Conservation (phyloP, 2,888 invertebrate species). For the Melieria crassipennis region DNA sequence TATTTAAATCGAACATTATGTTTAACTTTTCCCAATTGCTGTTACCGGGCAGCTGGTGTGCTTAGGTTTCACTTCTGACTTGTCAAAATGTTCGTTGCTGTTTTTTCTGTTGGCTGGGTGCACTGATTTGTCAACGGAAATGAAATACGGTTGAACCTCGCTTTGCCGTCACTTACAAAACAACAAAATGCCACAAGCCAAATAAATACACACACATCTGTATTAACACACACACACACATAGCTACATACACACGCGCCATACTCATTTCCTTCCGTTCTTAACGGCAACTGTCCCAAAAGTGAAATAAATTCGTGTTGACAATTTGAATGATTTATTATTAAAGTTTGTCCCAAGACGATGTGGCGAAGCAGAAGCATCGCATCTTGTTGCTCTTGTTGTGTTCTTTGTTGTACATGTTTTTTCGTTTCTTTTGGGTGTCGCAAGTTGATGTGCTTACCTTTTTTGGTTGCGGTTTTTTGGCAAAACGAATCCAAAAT, state of each 20-base stretch:
- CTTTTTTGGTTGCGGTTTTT: no score
- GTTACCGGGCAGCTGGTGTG: no score
- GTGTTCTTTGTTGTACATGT: neutral
- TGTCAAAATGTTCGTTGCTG: no score
- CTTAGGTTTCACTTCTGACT: no score
- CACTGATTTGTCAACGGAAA: constrained; percentile 6
- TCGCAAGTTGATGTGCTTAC: no score
- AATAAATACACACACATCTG: neutral
- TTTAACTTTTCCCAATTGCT: no score
- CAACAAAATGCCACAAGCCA: neutral
- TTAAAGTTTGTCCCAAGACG: constrained; percentile 8
- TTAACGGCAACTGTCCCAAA: neutral
- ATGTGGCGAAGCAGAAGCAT: neutral
- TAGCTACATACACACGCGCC: constrained; percentile 1
- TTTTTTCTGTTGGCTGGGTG: constrained; percentile 2
- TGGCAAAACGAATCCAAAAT: no score
- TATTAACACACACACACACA: constrained; percentile 6
- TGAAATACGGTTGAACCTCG: neutral
- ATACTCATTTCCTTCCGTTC: no score
- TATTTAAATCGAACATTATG: no score
- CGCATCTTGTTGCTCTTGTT: neutral
- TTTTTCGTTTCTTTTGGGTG: no score
- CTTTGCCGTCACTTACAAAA: neutral
- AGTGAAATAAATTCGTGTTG: constrained; percentile 52
- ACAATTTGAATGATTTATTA: constrained; percentile 55